These are phyloP conservation scores for Cylindroiulus punctatus DNA, from an alignment of 2,888 invertebrate genomes.

Conservation along the genomic window DNA sequence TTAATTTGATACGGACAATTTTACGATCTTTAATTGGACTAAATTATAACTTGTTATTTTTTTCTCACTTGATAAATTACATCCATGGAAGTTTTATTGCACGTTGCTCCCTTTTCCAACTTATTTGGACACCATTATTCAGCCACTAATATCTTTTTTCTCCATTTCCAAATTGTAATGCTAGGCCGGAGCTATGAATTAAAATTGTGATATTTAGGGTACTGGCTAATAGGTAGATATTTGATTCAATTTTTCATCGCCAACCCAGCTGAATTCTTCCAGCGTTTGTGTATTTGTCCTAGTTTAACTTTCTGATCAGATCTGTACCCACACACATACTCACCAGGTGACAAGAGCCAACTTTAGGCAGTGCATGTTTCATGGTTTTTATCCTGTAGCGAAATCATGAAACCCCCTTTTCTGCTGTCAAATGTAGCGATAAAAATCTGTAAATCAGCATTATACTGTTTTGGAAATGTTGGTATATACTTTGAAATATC, in stretches of 20 bases:
- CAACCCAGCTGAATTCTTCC: slow-evolving; percentile 42
- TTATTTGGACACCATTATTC: not conserved
- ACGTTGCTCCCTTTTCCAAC: slow-evolving; percentile 30
- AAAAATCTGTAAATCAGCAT: slow-evolving; percentile 43
- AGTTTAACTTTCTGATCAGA: slow-evolving; percentile 1
- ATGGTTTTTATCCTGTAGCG: slow-evolving; percentile 15
- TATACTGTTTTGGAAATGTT: slow-evolving; percentile 22
- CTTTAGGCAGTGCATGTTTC: slow-evolving; percentile 28
- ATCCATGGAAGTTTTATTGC: not conserved
- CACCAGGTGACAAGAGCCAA: slow-evolving; percentile 3
- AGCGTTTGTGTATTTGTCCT: slow-evolving; percentile 36
- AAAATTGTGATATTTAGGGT: slow-evolving; percentile 23
- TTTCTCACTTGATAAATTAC: not conserved
- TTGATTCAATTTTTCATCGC: slow-evolving; percentile 7
- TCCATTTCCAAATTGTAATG: not conserved
- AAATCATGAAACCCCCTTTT: slow-evolving; percentile 41
- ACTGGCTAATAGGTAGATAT: slow-evolving; percentile 22
- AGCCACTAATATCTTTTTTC: not conserved
- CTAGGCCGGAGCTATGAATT: slow-evolving; percentile 32
- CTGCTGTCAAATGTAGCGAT: not conserved
- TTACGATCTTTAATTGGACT: slow-evolving; percentile 35
- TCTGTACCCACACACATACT: slow-evolving; percentile 40
- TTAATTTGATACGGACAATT: slow-evolving; percentile 27
- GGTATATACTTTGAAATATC: slow-evolving; percentile 34
- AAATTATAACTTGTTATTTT: slow-evolving; percentile 18